Conservation (phyloP, 2,797 vertebrate genomes). For the Melanotaenia parkinsoni region DNA sequence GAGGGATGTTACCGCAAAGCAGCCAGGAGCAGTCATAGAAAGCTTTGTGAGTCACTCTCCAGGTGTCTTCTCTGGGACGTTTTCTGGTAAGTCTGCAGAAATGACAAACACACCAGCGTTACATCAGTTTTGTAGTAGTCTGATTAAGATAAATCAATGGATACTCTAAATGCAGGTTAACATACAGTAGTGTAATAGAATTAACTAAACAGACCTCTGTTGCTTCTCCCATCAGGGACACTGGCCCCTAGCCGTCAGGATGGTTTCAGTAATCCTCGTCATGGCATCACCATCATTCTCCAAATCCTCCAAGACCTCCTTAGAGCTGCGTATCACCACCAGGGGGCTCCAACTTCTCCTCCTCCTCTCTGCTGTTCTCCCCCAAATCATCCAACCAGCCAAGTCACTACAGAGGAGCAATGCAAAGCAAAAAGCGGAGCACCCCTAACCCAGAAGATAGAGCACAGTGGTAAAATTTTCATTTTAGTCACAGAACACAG, state of each 20-base stretch:
- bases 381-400: slow-evolving; percentile 47
- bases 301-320: slow-evolving; percentile 96
- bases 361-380: slow-evolving; percentile 79
- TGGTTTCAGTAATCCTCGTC: slow-evolving; percentile 83
- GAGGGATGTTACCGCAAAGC: slow-evolving; percentile 78
- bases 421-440: slow-evolving; percentile 21
- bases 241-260: slow-evolving; percentile 90
- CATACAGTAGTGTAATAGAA: background rate
- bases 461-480: slow-evolving; percentile 17
- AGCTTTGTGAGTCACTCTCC: slow-evolving; percentile 94
- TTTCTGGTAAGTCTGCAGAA: slow-evolving; percentile 85
- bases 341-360: slow-evolving; percentile 85
- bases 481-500: background rate
- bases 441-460: background rate
- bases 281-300: slow-evolving; percentile 91
- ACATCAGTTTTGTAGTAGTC: background rate
- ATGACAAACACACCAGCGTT: background rate
- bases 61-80: slow-evolving; percentile 95
- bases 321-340: slow-evolving; percentile 89
- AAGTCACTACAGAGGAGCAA: slow-evolving; percentile 27
- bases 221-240: slow-evolving; percentile 81
- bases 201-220: background rate
- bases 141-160: background rate
- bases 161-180: background rate
- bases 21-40: slow-evolving; percentile 93